Evolutionary conservation across 2,113 vertebrate genomes (phyloP), one percentile per base, ranked within the genome.

Genomic region (Phaethon lepturus): DNA sequence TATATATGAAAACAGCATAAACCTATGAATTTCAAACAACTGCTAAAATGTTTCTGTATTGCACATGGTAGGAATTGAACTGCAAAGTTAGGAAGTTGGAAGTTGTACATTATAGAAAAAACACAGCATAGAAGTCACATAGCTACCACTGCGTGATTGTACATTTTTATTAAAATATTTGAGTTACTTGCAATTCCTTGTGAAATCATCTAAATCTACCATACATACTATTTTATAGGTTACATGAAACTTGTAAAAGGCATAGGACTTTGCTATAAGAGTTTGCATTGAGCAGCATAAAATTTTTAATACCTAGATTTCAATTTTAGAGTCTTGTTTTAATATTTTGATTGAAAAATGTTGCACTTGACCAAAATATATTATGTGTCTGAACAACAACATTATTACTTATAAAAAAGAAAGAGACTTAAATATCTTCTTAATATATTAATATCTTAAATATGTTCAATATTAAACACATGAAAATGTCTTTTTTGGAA

Each of bases 391-490:
- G 87, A 97, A 90, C 53, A 90, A 53, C 55, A 95, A 86, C 12
- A 60, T 79, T 88, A 90, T 96, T 96, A 92, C 22, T 62, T 86
- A 81, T 72, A 69, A 74, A 95, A 80, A 73, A 45, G 44, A 72
- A 88, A 91, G 67, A 78, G 33, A 88, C 38, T 86, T 87, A 87
- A 88, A 81, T 17, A 18, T 93, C 47, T n/a, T n/a, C n/a, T n/a
- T n/a, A n/a, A n/a, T n/a, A n/a, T n/a, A n/a, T n/a, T n/a, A n/a
- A n/a, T n/a, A n/a, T n/a, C n/a, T n/a, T n/a, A n/a, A n/a, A n/a
- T n/a, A n/a, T 80, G 80, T 74, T 97, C 63, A 96, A 78, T 87
- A 95, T 66, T 93, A 92, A 93, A 96, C 40, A 33, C 80, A 96
- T 58, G 71, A 90, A 97, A 97, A 97, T 49, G 62, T 63, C 42